Evolutionary conservation across 2,888 invertebrate species (phyloP).

Genomic region (Tuberolachnus salignus): DNA sequence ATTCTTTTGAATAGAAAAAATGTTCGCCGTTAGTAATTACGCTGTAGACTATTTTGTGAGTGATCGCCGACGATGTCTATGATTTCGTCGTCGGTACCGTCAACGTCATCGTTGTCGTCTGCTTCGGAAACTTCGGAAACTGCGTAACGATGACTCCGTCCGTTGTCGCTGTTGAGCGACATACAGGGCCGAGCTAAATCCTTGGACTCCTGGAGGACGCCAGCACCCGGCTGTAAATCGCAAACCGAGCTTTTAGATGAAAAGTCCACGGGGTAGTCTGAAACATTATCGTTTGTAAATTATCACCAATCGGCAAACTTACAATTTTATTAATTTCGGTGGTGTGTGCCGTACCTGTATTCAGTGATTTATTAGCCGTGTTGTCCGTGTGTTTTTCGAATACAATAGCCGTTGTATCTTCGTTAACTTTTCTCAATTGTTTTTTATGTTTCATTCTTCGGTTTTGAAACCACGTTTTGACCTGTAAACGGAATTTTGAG

Average conservation of each 20-base stretch:
- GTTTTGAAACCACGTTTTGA: conserved; percentile 99
- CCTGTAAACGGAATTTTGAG: conserved; percentile 66
- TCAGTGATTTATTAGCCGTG: conserved; percentile 24
- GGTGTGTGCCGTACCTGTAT: conserved; percentile 6
- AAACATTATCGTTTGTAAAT: background rate
- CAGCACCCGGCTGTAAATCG: background rate
- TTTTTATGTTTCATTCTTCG: conserved; percentile 96
- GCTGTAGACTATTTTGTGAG: conserved; percentile 21
- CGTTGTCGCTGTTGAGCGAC: conserved; percentile 22
- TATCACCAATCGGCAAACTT: no score
- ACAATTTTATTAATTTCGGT: background rate
- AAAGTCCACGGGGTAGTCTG: conserved; percentile 58
- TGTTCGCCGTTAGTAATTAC: conserved; percentile 42
- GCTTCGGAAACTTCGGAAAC: conserved; percentile 24
- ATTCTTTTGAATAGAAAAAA: conserved; percentile 26
- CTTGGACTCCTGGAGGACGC: background rate
- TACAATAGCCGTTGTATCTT: conserved; percentile 62
- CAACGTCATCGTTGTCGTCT: conserved; percentile 51
- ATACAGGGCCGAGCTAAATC: background rate
- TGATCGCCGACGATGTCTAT: conserved; percentile 60
- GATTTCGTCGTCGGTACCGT: conserved; percentile 60
- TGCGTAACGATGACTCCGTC: conserved; percentile 26
- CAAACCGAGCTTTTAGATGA: conserved; percentile 55
- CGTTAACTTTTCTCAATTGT: conserved; percentile 76
- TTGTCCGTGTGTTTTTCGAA: conserved; percentile 12